Evolutionary conservation across 2,797 vertebrate species (phyloP), one percentile per base, ranked within the genome.

Genomic region (Coilia nasus): DNA sequence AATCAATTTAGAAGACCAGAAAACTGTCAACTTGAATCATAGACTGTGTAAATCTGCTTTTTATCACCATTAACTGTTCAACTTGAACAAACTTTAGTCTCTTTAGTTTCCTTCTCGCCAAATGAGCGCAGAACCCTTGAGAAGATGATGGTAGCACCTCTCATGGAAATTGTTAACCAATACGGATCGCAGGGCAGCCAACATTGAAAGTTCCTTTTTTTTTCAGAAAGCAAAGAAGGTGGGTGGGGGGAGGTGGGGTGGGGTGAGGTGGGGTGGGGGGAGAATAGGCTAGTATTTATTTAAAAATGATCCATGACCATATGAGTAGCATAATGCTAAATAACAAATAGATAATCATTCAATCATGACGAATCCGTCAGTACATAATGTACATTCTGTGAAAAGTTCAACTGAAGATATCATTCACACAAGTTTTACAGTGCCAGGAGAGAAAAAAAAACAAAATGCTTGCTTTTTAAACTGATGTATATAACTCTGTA

Each of bases 401-500:
- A 94, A 92, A 93, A 87, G 93, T 82, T 84, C 81, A 93, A 92
- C 92, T 94, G 94, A 94, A 94, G 92, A 92, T 94, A 95, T 93
- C 93, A 96, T 95, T 96, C 95, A 95, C 91, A 78, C 35, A 21
- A 78, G 71, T 78, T 78, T 78, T 78, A 78, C 71, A 78, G 71
- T 78, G 71, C 35, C 71, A 91, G 93, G 93, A 95, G 95, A 91
- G 90, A 93, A 93, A 91, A 95, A 93, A 94, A 95, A 94, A 86
- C 90, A 94, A 96, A 96, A 93, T 96, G 97, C 96, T 97, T 97
- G 97, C 97, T 98, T 99, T 98, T 97, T 97, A 97, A 94, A 97
- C 95, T 94, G 95, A 96, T 96, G 96, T 99, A 98, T 97, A 98
- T 97, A 96, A 92, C 89, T 95, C 95, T 88, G 95, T 98, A 99